Base-by-base conservation (phyloP, 2,888 invertebrate genomes). In the Drosophila merina region DNA sequence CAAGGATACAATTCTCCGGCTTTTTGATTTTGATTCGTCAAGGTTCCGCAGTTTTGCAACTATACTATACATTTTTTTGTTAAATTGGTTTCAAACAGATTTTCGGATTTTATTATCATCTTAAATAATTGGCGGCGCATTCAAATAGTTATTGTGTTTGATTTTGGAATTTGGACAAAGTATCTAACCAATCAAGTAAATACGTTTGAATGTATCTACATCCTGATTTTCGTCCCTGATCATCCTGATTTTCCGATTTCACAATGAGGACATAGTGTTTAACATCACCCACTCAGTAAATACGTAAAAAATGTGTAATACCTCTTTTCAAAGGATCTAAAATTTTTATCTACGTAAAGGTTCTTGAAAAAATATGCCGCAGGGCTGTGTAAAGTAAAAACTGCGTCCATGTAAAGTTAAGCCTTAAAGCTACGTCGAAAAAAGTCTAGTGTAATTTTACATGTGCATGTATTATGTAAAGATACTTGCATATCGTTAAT, bases 401-500 rank as follows among this genome's bases (percentile, higher is more conserved):
- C 5, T 0, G n/a, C 6, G 12, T 36, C 6, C 5, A n/a, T 36
- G 36, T 12, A 12, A 6, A n/a, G n/a, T 0, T n/a, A 5, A n/a
- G 0, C 1, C 12, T 36, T n/a, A n/a, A n/a, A 36, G 5, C 0
- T n/a, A 36, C 5, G 36, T 36, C 9, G 10, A n/a, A 0, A 14
- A 62, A 44, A 71, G 58, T 71, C 20, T 47, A 52, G 55, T 66
- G 14, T 40, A 12, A 33, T 20, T 20, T 20, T 20, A 33, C 10
- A 10, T 10, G 5, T 33, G 10, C 5, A 33, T 4, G n/a, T n/a
- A 33, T 33, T n/a, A 33, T 33, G 33, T 33, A 33, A 33, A 33
- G 4, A 20, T 20, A 20, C 20, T 1, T 20, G 20, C 20, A 20
- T 20, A 20, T 20, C 20, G 20, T 20, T 20, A 20, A 20, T 1